These are phyloP conservation scores for Drosophila parthenogenetica DNA, from an alignment of 2,888 invertebrate genomes.

Conservation along the genomic window DNA sequence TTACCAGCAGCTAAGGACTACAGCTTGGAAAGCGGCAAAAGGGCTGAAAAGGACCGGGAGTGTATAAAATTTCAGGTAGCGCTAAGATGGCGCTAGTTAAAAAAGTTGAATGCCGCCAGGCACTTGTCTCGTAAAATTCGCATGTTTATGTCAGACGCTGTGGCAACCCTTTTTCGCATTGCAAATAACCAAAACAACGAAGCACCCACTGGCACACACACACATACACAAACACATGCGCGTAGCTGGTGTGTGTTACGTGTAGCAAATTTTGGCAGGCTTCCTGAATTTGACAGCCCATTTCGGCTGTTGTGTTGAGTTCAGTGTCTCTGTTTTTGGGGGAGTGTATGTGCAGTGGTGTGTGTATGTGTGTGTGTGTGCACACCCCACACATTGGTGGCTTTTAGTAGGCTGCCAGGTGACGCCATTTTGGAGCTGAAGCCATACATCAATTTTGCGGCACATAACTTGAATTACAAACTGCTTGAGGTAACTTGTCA, in stretches of 20 bases:
- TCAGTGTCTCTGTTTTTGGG: background rate
- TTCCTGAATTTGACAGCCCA: conserved; percentile 52
- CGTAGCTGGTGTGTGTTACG: conserved; percentile 51
- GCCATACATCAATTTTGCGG: conserved; percentile 47
- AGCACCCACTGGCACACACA: conserved; percentile 6
- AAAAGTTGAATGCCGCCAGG: conserved; percentile 54
- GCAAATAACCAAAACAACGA: conserved; percentile 20
- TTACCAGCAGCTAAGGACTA: conserved; percentile 14
- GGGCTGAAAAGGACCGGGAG: background rate
- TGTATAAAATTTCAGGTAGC: conserved; percentile 65
- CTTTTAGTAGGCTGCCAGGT: conserved; percentile 40
- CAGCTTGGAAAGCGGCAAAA: background rate
- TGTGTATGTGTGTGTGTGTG: conserved; percentile 13
- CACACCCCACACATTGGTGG: conserved; percentile 23
- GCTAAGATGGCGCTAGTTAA: conserved; percentile 66
- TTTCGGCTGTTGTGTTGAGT: conserved; percentile 23
- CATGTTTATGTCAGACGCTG: conserved; percentile 61
- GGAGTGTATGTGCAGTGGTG: conserved; percentile 1
- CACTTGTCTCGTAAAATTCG: conserved; percentile 66
- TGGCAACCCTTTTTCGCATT: conserved; percentile 50
- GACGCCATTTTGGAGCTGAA: conserved; percentile 51
- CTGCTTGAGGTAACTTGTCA: conserved; percentile 21
- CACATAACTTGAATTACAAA: conserved; percentile 36
- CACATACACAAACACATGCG: conserved; percentile 1
- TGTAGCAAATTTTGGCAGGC: conserved; percentile 62